phyloP scores from a whole-genome alignment of 2,888 invertebrate genomes.

The Theodoxus fluviatilis region DNA sequence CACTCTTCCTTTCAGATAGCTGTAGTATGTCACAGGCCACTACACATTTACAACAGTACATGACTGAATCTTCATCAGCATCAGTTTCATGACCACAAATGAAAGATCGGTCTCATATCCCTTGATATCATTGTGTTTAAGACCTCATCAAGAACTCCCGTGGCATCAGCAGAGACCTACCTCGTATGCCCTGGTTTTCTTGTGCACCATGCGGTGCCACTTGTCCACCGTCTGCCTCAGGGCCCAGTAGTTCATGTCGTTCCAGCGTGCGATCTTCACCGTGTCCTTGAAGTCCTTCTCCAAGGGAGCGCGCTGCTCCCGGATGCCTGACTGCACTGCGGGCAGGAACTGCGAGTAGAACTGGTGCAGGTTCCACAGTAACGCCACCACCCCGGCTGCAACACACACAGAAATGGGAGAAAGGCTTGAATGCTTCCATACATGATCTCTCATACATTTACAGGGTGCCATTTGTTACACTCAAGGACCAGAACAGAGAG shows the following conservation, averaged over 20 bases:
- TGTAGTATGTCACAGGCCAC: no score
- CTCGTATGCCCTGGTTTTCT: constrained; percentile 85
- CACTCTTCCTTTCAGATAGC: no score
- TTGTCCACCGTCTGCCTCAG: constrained; percentile 88
- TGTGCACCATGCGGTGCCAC: constrained; percentile 85
- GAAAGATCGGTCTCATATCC: neutral
- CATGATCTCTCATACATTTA: no score
- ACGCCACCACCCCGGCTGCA: constrained; percentile 45
- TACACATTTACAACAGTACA: no score
- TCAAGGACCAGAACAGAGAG: no score
- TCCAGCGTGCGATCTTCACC: constrained; percentile 94
- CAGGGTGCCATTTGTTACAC: no score
- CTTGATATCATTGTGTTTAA: no score
- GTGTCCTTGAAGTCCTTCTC: constrained; percentile 84
- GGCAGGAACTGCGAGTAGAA: constrained; percentile 83
- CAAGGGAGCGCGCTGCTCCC: constrained; percentile 78
- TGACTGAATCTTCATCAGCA: no score
- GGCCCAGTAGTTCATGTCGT: constrained; percentile 92
- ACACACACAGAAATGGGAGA: no score
- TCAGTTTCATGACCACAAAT: neutral
- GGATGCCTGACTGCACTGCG: constrained; percentile 74
- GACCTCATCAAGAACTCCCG: no score
- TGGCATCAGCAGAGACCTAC: no score
- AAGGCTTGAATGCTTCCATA: no score
- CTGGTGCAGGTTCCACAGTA: constrained; percentile 71